These are phyloP conservation scores for Cheilosia impressa DNA, from an alignment of 2,888 invertebrate species.

Conservation along the genomic window DNA sequence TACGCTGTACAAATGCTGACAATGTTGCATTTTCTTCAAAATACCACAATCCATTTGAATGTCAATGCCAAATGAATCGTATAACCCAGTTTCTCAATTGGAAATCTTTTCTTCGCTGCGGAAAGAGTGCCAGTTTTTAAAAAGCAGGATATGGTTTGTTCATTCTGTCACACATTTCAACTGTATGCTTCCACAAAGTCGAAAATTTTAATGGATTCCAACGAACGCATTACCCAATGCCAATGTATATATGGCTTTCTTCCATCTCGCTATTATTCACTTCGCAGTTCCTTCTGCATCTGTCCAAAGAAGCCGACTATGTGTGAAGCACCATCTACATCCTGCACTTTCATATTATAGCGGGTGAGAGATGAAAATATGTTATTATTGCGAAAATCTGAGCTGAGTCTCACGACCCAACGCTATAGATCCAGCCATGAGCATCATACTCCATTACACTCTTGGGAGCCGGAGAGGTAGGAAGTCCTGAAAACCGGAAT, in stretches of 20 bases:
- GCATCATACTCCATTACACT: conserved; percentile 71
- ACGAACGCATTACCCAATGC: conserved; percentile 42
- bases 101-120: not conserved
- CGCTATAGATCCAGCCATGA: conserved; percentile 42
- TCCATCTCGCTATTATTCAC: conserved; percentile 45
- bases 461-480: conserved; percentile 46
- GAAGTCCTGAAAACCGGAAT: conserved; percentile 66
- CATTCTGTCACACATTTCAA: conserved; percentile 9
- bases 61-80: too few relatives aligned
- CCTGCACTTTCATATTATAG: conserved; percentile 39
- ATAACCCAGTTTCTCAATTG: too few relatives aligned
- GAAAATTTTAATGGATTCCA: conserved; percentile 51
- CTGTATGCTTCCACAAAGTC: conserved; percentile 13
- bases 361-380: conserved; percentile 54
- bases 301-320: conserved; percentile 42
- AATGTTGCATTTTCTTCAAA: too few relatives aligned
- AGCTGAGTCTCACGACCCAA: conserved; percentile 41
- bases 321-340: conserved; percentile 48
- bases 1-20: too few relatives aligned
- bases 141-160: not conserved
- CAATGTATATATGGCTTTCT: not conserved
- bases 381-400: conserved; percentile 48
- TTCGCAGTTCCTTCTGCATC: conserved; percentile 45
- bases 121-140: not conserved
- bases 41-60: too few relatives aligned